phyloP scores from a whole-genome alignment of 2,797 vertebrate genomes.

The Parotocinclus haroldoi region DNA sequence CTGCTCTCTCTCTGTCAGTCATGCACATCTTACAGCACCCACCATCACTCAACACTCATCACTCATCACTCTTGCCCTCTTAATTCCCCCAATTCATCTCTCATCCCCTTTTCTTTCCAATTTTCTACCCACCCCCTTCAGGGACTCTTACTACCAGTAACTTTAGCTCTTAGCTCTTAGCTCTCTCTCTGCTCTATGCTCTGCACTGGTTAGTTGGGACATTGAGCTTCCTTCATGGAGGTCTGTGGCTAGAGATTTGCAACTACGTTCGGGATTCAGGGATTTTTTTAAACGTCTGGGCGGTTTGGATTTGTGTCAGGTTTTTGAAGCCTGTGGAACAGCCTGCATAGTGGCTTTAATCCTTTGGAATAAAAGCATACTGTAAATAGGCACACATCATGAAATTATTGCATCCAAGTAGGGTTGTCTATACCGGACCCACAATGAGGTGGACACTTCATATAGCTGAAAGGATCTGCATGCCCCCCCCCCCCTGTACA shows the following conservation, averaged over 20 bases:
- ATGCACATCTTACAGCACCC: slow-evolving; percentile 11
- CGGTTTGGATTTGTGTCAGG: slow-evolving; percentile 25
- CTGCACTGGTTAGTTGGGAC: slow-evolving; percentile 15
- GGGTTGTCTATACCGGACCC: too few relatives aligned
- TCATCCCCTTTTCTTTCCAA: slow-evolving; percentile 12
- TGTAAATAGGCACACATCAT: neutral
- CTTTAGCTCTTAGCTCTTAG: too few relatives aligned
- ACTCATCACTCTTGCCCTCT: slow-evolving; percentile 31
- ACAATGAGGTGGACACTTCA: too few relatives aligned
- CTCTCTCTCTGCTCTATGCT: slow-evolving; percentile 5
- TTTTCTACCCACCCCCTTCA: slow-evolving; percentile 3
- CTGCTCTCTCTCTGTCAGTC: slow-evolving; percentile 9
- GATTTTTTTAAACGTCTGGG: slow-evolving; percentile 29
- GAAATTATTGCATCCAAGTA: too few relatives aligned
- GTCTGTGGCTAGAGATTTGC: slow-evolving; percentile 32
- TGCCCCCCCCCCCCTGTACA: too few relatives aligned
- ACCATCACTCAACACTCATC: slow-evolving; percentile 34
- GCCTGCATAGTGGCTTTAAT: neutral
- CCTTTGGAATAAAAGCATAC: neutral
- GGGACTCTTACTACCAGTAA: slow-evolving; percentile 1
- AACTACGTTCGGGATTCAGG: slow-evolving; percentile 30
- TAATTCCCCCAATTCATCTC: slow-evolving; percentile 39
- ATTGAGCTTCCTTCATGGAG: slow-evolving; percentile 35
- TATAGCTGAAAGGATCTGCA: too few relatives aligned
- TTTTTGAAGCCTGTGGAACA: slow-evolving; percentile 16